Evolutionary conservation across 2,888 invertebrate species (phyloP), one percentile per base, ranked within the genome.

Genomic region (Sisyra terminalis): DNA sequence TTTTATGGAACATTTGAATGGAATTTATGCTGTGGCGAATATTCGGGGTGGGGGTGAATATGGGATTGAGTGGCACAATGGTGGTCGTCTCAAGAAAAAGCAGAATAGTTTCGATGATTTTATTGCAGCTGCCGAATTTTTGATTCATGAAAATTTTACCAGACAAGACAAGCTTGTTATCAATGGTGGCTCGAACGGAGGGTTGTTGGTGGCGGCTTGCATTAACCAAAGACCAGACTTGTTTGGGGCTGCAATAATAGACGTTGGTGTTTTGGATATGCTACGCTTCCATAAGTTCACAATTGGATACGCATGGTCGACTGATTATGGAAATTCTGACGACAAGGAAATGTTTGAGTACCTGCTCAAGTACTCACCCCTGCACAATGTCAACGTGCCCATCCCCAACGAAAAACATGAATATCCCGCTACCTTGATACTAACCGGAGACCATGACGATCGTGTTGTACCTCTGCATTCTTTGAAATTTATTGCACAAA

Each of bases 361-460:
- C 63, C 64, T 93, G 41, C 66, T 77, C 46, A 83, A 83, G 57
- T 87, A 87, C 64, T 97, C 96, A 3, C 97, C 97, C 0, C 66
- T 97, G 32, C 97, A 98, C 66, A 97, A 94, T 61, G 77, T 96
- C 8, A 66, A 66, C 46, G 62, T 73, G 10, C 86, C 89, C 4
- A 13, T 11, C 7, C 5, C 29, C 39, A n/a, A 48, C 61, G 61
- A 57, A 13, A 59, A 61, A 6, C 58, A 60, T 7, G 78, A 92
- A 63, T 97, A 94, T 71, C 97, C 97, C 5, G 79, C 94, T 13
- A 83, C 83, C 14, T 66, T 98, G 48, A 72, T 97, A 46, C 66
- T 92, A 51, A 96, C 96, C n/a, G 96, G 90, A 14, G 96, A 97
- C 69, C 96, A 97, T 64, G 96, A 97, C 67, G 96, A 97, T 67